Conservation (phyloP, 2,797 vertebrate genomes). For the Etheostoma perlongum region DNA sequence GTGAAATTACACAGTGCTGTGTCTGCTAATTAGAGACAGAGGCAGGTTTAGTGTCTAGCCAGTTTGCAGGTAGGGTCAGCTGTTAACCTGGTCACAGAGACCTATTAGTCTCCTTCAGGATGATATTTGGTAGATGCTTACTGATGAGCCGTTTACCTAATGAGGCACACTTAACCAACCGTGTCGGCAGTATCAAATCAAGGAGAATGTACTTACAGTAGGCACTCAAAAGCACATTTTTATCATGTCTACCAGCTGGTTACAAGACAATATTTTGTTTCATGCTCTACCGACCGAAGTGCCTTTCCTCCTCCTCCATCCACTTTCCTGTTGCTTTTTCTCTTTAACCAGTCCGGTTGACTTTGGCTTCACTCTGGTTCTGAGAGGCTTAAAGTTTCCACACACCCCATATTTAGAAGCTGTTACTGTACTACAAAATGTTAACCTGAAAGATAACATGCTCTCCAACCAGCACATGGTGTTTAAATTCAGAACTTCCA, state of each 20-base stretch:
- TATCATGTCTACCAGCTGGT: constrained; percentile 19
- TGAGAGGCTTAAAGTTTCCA: constrained; percentile 64
- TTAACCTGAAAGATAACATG: constrained; percentile 69
- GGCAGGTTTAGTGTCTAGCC: constrained; percentile 47
- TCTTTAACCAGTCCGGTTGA: constrained; percentile 54
- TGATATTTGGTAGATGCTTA: constrained; percentile 15
- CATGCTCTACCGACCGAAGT: constrained; percentile 23
- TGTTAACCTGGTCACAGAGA: constrained; percentile 32
- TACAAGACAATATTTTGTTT: constrained; percentile 41
- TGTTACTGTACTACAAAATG: constrained; percentile 67
- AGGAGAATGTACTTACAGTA: constrained; percentile 21
- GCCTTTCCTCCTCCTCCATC: constrained; percentile 16
- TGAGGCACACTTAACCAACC: constrained; percentile 34
- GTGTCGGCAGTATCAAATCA: constrained; percentile 15
- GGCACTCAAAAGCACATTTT: constrained; percentile 22
- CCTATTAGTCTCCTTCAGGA: neutral
- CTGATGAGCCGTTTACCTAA: constrained; percentile 41
- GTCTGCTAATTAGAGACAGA: constrained; percentile 74
- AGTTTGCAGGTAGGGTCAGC: constrained; percentile 63
- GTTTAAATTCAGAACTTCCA: constrained; percentile 50
- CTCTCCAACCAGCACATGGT: constrained; percentile 50
- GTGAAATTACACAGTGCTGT: constrained; percentile 54
- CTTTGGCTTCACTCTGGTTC: constrained; percentile 60
- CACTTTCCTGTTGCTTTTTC: constrained; percentile 30
- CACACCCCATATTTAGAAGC: constrained; percentile 72